Percentiles rank a stretch among this genome's conserved stretches.
Conservation (phyloP, 2,888 invertebrate genomes). For the Pseudococcus viburni region DNA sequence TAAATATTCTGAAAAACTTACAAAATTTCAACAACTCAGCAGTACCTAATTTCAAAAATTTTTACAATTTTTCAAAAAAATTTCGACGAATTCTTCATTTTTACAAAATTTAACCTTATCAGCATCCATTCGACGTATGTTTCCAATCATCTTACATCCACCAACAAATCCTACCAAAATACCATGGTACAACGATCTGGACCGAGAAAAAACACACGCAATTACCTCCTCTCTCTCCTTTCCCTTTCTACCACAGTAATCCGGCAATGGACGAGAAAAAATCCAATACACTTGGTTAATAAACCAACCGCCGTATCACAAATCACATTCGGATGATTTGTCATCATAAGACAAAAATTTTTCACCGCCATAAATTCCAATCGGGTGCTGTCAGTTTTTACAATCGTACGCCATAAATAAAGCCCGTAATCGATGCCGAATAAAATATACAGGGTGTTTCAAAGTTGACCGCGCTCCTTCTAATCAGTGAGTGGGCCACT, state of each 20-base stretch:
- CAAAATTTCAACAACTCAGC: too few relatives aligned
- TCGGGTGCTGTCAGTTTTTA: conserved; percentile 24
- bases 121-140: too few relatives aligned
- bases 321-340: conserved; percentile 39
- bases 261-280: conserved; percentile 5
- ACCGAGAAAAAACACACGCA: not conserved
- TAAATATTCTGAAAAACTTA: too few relatives aligned
- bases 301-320: conserved; percentile 19
- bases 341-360: conserved; percentile 42
- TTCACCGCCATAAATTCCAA: conserved; percentile 36
- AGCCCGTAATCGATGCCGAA: not conserved
- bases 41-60: too few relatives aligned
- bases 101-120: too few relatives aligned
- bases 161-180: not conserved
- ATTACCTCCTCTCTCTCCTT: not conserved
- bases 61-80: too few relatives aligned
- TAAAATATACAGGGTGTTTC: too few relatives aligned
- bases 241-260: not conserved
- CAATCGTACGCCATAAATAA: conserved; percentile 20
- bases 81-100: too few relatives aligned
- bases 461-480: too few relatives aligned
- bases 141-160: not conserved
- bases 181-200: not conserved
- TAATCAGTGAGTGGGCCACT: too few relatives aligned
- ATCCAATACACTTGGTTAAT: conserved; percentile 11